These are phyloP conservation scores for Ctenosaura bakeri DNA, from an alignment of 2,797 vertebrate genomes.

Conservation along the genomic window DNA sequence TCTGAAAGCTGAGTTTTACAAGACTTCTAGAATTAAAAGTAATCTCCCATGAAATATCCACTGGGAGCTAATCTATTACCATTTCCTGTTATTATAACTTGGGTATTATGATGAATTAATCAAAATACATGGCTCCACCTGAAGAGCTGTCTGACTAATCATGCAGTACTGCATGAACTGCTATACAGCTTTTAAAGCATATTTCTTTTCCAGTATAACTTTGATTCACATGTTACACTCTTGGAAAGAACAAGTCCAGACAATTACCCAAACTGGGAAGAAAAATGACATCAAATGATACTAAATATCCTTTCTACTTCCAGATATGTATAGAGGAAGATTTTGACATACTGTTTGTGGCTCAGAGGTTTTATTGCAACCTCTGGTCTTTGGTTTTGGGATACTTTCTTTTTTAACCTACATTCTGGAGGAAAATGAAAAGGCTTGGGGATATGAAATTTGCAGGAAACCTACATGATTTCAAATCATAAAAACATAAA, in stretches of 20 bases:
- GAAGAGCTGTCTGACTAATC: conserved; percentile 31
- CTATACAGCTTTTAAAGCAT: background rate
- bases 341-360: background rate
- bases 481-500: background rate
- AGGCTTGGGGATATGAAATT: background rate
- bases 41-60: conserved; percentile 65
- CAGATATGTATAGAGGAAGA: background rate
- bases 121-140: conserved; percentile 45
- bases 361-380: background rate
- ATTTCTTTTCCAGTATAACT: conserved; percentile 10
- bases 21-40: conserved; percentile 67
- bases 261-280: background rate
- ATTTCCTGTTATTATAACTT: conserved; percentile 64
- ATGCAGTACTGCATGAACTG: conserved; percentile 20
- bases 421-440: background rate
- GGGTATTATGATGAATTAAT: conserved; percentile 62
- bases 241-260: background rate
- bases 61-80: conserved; percentile 64
- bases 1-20: conserved; percentile 62
- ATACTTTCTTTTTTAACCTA: background rate
- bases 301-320: background rate
- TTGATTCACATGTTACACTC: conserved; percentile 8
- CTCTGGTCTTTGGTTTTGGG: background rate
- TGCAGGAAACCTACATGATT: background rate
- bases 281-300: background rate